Evolutionary conservation across 2,113 vertebrate genomes (phyloP).

Genomic region (Saccopteryx leptura): DNA sequence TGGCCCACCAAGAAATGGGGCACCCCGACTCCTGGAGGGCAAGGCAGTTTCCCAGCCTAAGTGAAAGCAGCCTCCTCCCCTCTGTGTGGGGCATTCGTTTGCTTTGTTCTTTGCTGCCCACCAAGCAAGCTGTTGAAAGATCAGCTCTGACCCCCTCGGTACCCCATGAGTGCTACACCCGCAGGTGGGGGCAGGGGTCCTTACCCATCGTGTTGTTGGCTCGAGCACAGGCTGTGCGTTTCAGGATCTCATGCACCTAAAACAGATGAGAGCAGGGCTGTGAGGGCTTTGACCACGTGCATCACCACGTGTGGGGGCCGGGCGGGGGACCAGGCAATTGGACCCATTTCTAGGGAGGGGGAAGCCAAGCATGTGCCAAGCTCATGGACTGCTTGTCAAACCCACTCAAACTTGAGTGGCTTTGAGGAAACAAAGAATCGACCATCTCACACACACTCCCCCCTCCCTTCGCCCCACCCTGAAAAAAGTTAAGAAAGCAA

Average conservation of each 20-base stretch:
- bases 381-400: background rate
- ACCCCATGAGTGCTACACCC: background rate
- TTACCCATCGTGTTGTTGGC: constrained; percentile 96
- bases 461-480: background rate
- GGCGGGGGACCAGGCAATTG: fast-evolving
- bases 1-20: background rate
- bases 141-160: background rate
- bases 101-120: constrained; percentile 12
- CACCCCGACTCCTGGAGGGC: background rate
- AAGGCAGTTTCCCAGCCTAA: background rate
- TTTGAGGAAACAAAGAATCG: constrained; percentile 41
- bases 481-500: constrained; percentile 6
- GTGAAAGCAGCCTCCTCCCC: background rate
- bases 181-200: constrained; percentile 27
- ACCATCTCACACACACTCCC: background rate
- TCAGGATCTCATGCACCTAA: constrained; percentile 97
- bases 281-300: background rate
- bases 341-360: background rate
- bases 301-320: background rate
- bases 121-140: constrained; percentile 56
- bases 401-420: constrained; percentile 1
- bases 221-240: constrained; percentile 92
- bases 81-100: background rate
- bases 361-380: background rate
- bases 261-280: constrained; percentile 54